Percentiles rank a stretch among this genome's conserved stretches.
Conservation (phyloP, 2,113 vertebrate genomes). For the Scalopus aquaticus region DNA sequence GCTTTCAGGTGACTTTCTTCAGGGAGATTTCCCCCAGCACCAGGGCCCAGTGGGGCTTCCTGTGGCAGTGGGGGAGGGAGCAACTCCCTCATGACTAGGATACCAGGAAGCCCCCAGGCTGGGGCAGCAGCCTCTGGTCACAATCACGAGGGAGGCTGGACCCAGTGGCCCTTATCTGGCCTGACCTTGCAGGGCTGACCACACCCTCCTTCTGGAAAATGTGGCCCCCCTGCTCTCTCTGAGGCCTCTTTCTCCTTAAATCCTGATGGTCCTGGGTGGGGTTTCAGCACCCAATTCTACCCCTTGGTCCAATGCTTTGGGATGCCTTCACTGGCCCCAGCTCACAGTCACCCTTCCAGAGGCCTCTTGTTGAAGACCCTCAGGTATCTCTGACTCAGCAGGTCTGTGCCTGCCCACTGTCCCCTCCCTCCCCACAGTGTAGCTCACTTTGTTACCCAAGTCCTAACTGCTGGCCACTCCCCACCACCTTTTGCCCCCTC, state of each 20-base stretch:
- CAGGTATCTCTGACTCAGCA: conserved; percentile 66
- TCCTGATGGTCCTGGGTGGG: background rate
- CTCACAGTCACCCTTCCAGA: background rate
- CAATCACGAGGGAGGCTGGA: conserved; percentile 62
- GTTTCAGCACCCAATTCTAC: background rate
- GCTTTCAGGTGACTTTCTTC: no score
- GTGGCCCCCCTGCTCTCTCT: conserved; percentile 49
- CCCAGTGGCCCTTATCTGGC: conserved; percentile 65
- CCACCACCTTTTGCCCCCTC: background rate
- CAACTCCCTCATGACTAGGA: background rate
- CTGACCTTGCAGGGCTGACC: conserved; percentile 73
- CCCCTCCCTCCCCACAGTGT: background rate
- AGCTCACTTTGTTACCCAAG: conserved; percentile 56
- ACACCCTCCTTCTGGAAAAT: conserved; percentile 74
- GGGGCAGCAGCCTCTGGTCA: conserved; percentile 27
- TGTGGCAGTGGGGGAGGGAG: background rate
- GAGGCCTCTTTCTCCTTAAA: conserved; percentile 59
- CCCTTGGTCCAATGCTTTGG: background rate
- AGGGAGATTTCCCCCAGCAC: background rate
- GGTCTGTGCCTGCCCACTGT: background rate
- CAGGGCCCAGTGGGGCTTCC: background rate
- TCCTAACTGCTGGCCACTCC: conserved; percentile 48
- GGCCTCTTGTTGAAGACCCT: background rate
- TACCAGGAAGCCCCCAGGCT: conserved; percentile 61
- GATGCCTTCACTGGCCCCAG: background rate